Conservation (phyloP, 1,140 invertebrate species). For the Arctopsyche grandis region DNA sequence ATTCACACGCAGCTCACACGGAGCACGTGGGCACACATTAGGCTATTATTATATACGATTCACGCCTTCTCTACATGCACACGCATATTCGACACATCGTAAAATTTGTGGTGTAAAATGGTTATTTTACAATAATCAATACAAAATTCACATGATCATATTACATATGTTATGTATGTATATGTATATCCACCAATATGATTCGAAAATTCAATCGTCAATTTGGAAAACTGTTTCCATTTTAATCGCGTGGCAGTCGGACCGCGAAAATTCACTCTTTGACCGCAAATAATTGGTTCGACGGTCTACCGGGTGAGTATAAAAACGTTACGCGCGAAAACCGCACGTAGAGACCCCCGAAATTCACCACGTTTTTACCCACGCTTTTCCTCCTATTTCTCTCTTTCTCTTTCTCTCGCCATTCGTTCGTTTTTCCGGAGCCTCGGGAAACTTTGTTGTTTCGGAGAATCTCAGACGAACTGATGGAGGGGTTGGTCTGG, state of each 20-base stretch:
- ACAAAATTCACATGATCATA: too few relatives aligned
- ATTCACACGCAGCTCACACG: too few relatives aligned
- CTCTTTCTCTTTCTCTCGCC: neutral
- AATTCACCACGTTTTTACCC: neutral
- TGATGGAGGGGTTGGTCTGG: neutral
- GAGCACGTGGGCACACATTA: too few relatives aligned
- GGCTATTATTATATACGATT: too few relatives aligned
- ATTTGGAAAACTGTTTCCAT: neutral
- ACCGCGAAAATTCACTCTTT: conserved; percentile 11
- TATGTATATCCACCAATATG: too few relatives aligned
- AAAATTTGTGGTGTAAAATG: too few relatives aligned
- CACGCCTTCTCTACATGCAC: too few relatives aligned
- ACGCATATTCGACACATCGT: too few relatives aligned
- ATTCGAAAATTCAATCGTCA: too few relatives aligned
- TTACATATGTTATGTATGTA: too few relatives aligned
- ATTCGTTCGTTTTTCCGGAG: neutral
- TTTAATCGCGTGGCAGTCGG: neutral
- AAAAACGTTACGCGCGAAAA: conserved; percentile 4
- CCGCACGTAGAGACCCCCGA: neutral
- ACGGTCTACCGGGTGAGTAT: neutral
- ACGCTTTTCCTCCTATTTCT: neutral
- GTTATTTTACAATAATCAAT: too few relatives aligned
- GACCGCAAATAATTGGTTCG: conserved; percentile 23
- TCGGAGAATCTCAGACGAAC: conserved; percentile 4
- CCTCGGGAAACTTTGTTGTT: conserved; percentile 30